A percentile compares a stretch with the other conserved stretches of the same genome.
Evolutionary conservation across 2,113 vertebrate species (phyloP).

Genomic region (Himantopus leucocephalus): DNA sequence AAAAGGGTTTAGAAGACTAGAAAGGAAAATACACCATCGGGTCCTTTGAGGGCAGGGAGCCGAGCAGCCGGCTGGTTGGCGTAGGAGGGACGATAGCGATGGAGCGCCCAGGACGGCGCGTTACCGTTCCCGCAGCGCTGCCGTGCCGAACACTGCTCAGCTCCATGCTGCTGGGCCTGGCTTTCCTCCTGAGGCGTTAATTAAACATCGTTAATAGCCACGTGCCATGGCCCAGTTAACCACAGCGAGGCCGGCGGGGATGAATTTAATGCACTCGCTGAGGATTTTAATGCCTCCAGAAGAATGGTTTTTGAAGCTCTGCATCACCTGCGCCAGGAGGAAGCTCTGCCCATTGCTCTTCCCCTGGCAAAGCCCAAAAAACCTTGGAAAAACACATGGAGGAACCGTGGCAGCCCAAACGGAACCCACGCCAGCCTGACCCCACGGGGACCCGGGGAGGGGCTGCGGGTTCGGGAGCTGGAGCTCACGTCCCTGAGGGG

Average conservation of each 20-base stretch:
- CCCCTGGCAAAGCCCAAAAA: background rate
- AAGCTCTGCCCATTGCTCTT: background rate
- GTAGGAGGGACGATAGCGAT: background rate
- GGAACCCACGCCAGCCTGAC: background rate
- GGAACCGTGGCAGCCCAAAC: rapidly evolving
- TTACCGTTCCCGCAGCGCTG: background rate
- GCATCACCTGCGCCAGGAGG: too few relatives aligned
- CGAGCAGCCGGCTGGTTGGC: background rate
- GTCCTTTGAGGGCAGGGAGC: background rate
- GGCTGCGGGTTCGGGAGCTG: rapidly evolving
- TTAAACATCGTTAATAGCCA: background rate
- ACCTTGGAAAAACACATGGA: background rate
- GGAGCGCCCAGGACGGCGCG: background rate
- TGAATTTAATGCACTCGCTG: background rate
- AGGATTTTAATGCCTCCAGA: background rate
- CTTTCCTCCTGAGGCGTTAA: background rate
- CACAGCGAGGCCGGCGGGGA: rapidly evolving
- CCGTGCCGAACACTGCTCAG: background rate
- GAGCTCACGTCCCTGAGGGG: rapidly evolving
- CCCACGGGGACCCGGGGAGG: rapidly evolving
- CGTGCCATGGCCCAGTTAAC: rapidly evolving
- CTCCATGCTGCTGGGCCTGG: background rate
- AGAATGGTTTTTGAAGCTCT: rapidly evolving
- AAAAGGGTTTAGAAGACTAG: background rate
- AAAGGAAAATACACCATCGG: background rate